These are phyloP conservation scores for Thyatira batis DNA, from an alignment of 2,888 invertebrate genomes.

Conservation along the genomic window DNA sequence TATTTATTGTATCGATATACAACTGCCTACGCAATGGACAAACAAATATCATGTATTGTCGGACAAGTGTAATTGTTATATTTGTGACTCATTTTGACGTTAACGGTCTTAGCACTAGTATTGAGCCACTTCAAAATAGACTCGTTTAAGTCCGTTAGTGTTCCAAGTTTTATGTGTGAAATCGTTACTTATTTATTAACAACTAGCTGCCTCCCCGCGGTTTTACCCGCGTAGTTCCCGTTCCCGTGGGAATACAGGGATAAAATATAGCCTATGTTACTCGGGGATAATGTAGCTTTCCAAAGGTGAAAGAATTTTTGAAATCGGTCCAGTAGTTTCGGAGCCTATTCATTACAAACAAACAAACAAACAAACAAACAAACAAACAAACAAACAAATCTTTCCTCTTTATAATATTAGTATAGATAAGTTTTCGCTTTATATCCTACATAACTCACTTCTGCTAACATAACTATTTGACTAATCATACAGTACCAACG, in stretches of 20 bases:
- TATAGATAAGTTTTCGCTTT: background rate
- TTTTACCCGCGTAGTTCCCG: too few relatives aligned
- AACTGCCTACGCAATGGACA: background rate
- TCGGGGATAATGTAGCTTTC: too few relatives aligned
- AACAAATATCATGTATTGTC: background rate
- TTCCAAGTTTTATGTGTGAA: background rate
- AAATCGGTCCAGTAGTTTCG: too few relatives aligned
- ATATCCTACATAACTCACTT: background rate
- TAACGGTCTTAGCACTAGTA: background rate
- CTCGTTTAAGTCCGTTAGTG: background rate
- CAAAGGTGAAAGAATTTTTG: too few relatives aligned
- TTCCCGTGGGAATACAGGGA: too few relatives aligned
- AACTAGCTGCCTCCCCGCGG: too few relatives aligned
- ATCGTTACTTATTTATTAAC: background rate
- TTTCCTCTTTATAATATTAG: background rate
- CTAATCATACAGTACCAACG: background rate
- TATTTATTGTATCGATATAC: background rate
- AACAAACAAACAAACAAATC: too few relatives aligned
- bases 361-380: too few relatives aligned
- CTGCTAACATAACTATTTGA: background rate
- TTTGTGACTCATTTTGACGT: conserved; percentile 1
- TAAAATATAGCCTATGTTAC: too few relatives aligned
- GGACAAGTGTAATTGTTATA: background rate
- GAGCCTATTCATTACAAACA: too few relatives aligned
- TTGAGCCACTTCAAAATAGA: conserved; percentile 1